Base-by-base conservation (phyloP, 2,113 vertebrate species). In the Calidris pygmaea region DNA sequence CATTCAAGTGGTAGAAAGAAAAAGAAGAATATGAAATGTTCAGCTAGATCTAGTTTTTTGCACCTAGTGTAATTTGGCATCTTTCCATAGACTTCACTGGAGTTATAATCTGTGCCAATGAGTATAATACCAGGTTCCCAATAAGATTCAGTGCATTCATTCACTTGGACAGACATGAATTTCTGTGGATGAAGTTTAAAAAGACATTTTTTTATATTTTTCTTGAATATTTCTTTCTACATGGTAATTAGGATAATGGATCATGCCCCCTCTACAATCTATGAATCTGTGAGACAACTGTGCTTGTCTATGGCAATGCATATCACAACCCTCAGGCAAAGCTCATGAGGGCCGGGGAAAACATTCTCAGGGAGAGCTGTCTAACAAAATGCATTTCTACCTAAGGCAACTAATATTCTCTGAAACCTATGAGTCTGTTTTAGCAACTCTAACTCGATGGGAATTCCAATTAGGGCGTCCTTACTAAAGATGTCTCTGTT, bases 371-470 rank as follows among this genome's bases (percentile, higher is more conserved):
- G 80, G 70, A 96, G 56, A 90, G 59, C 79, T 90, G 68, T 88
- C 95, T 94, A 84, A 88, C 80, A 95, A 93, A 95, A 92, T 50
- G 14, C 60, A 68, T 94, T 95, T 90, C 89, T 81, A 93, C 93
- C 93, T 90, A 91, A 78, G 94, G 86, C 94, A 89, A 67, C 60
- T 95, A 87, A 93, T 87, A 92, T 92, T 73, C 56, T 94, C 73
- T 78, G 79, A 96, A 93, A 95, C 56, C 92, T 81, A 39, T 30
- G 58, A 90, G 76, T 66, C 88, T 89, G 37, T 93, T 94, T 95
- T 37, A 94, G 39, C 73, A 71, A 37, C 86, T 45, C 53, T 73
- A 52, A 92, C 76, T 90, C 1, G 0, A 85, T 87, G 73, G 83
- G 73, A 96, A 96, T 94, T 94, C 92, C 76, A 95, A 89, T 93